phyloP scores from a whole-genome alignment of 2,113 vertebrate genomes.

The Melanerpes aurifrons region DNA sequence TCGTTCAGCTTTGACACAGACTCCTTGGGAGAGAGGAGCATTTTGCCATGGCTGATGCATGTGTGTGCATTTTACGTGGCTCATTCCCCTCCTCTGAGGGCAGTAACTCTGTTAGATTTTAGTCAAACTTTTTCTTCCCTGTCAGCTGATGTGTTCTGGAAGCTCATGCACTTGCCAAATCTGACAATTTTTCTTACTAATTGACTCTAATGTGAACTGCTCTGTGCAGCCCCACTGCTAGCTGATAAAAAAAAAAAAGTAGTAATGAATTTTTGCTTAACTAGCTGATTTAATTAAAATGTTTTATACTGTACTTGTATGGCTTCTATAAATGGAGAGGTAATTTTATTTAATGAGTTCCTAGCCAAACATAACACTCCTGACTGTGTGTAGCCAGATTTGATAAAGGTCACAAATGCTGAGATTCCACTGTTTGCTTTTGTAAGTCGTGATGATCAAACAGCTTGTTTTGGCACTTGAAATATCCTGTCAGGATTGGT shows the following conservation, averaged over 20 bases:
- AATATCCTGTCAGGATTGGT: constrained; percentile 42
- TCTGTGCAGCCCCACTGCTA: constrained; percentile 36
- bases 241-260: constrained; percentile 16
- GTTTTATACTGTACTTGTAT: constrained; percentile 65
- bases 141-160: constrained; percentile 32
- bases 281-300: constrained; percentile 75
- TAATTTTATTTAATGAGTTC: constrained; percentile 68
- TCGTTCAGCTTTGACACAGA: neutral
- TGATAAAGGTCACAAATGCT: constrained; percentile 67
- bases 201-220: constrained; percentile 49
- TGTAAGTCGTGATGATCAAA: constrained; percentile 58
- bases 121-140: constrained; percentile 10
- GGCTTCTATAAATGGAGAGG: constrained; percentile 67
- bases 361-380: constrained; percentile 63
- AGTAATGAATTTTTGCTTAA: constrained; percentile 62
- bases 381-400: constrained; percentile 51
- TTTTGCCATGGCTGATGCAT: neutral
- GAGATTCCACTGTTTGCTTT: constrained; percentile 59
- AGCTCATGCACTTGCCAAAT: constrained; percentile 24
- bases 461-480: constrained; percentile 69
- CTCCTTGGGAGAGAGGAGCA: neutral
- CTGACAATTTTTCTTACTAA: constrained; percentile 70
- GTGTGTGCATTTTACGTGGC: neutral
- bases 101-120: constrained; percentile 15
- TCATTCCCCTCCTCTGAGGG: constrained; percentile 6